Evolutionary conservation across 2,113 vertebrate genomes (phyloP), one percentile per base, ranked within the genome.

Genomic region (Spea multiplicata): DNA sequence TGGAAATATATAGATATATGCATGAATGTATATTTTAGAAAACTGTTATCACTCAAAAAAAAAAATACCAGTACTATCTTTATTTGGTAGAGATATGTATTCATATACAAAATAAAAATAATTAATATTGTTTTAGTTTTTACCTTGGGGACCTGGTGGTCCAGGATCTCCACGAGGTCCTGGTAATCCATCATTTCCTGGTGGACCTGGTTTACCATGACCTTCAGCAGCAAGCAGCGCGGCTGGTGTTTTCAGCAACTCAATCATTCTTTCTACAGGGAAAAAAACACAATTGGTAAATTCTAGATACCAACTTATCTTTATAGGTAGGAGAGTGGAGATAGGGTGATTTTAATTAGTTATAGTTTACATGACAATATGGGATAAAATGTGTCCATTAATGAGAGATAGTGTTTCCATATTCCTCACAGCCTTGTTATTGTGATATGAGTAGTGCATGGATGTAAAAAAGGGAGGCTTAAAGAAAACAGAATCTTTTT

Each of bases 61-160:
- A 30, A n/a, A 30, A 30, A 30, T 30, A 30, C 30, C 30, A 30
- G 30, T 30, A 30, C 30, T 30, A 30, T 30, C 30, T 1, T 30
- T 30, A 30, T 30, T 30, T 30, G 30, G 1, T 30, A 30, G 30
- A 30, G 30, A 30, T 30, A 30, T 30, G 50, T 52, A 52, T 10
- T 7, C 1, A 52, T 2, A n/a, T n/a, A n/a, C n/a, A n/a, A n/a
- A 7, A 52, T 52, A 7, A 52, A 7, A 52, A 52, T 10, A 7
- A 7, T 52, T 7, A 10, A 52, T 52, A 13, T 59, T 59, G 5
- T 59, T 59, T 13, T 59, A 50, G 6, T 8, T 7, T 92, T 82
- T 95, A 98, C 97, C 97, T 95, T 95, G 95, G 81, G 93, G 85
- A 69, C 97, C 97, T 59, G 91, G 86, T 79, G 88, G 85, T 68